A percentile compares a stretch with the other conserved stretches of the same genome.
Evolutionary conservation across 2,113 vertebrate species (phyloP).

Genomic region (Rafetus swinhoei): DNA sequence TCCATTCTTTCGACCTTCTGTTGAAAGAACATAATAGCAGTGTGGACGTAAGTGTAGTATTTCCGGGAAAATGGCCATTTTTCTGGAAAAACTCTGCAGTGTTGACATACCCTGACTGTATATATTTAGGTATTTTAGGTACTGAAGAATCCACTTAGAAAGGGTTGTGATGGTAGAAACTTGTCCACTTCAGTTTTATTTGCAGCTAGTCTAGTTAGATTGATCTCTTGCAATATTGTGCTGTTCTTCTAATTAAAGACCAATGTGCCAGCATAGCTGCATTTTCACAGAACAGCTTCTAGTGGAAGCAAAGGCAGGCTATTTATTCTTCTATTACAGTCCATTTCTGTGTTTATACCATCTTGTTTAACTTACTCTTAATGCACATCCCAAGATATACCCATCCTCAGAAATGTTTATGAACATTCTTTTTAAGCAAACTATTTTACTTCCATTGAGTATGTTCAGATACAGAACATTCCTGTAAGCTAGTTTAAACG

Average conservation of each 20-base stretch:
- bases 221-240: background rate
- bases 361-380: slow-evolving; percentile 80
- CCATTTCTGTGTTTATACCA: slow-evolving; percentile 78
- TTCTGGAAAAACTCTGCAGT: too few relatives aligned
- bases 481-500: slow-evolving; percentile 19
- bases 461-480: slow-evolving; percentile 63
- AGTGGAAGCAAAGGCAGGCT: slow-evolving; percentile 48
- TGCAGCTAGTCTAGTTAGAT: background rate
- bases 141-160: rapidly evolving
- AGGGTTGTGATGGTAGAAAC: background rate
- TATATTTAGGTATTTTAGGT: background rate
- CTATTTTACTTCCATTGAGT: slow-evolving; percentile 77
- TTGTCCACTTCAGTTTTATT: background rate
- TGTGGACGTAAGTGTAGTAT: too few relatives aligned
- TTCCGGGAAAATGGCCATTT: too few relatives aligned
- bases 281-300: background rate
- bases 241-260: background rate
- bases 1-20: too few relatives aligned
- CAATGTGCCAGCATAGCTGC: background rate
- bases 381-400: slow-evolving; percentile 76
- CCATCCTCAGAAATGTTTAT: slow-evolving; percentile 82
- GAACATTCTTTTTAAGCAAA: slow-evolving; percentile 85
- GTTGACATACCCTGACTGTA: background rate
- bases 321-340: slow-evolving; percentile 69
- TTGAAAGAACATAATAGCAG: too few relatives aligned